A percentile compares a stretch with the other conserved stretches of the same genome.
phyloP scores from a whole-genome alignment of 2,888 invertebrate species.

The Schizotus pectinicornis region DNA sequence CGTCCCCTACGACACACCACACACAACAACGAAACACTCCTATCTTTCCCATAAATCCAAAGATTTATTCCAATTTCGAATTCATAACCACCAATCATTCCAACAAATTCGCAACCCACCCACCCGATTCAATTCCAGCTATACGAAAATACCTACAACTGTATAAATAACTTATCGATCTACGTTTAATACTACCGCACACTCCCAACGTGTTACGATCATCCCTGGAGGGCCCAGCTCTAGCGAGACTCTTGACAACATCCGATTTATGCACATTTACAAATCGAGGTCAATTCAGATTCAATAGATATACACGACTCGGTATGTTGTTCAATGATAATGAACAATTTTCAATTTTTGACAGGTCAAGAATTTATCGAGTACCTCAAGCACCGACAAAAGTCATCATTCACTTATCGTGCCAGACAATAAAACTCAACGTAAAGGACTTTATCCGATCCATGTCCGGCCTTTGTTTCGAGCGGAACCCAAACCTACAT shows the following conservation, averaged over 20 bases:
- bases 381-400: not conserved
- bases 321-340: too few relatives aligned
- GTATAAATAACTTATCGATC: slow-evolving; percentile 25
- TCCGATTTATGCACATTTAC: slow-evolving; percentile 6
- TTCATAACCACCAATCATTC: not conserved
- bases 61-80: not conserved
- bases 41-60: not conserved
- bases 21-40: too few relatives aligned
- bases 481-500: not conserved
- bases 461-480: not conserved
- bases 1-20: too few relatives aligned
- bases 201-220: not conserved
- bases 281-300: too few relatives aligned
- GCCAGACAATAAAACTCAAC: not conserved
- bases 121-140: not conserved
- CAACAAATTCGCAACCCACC: slow-evolving; percentile 1
- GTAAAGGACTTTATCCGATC: not conserved
- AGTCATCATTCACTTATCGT: not conserved
- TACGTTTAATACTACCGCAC: not conserved
- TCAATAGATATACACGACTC: too few relatives aligned
- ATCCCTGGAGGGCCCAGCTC: not conserved
- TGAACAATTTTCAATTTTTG: too few relatives aligned
- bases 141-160: slow-evolving; percentile 12
- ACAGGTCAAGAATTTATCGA: too few relatives aligned
- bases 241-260: not conserved